A percentile compares a stretch with the other conserved stretches of the same genome.
Evolutionary conservation across 2,888 invertebrate genomes (phyloP).

Genomic region (Noctua fimbriata): DNA sequence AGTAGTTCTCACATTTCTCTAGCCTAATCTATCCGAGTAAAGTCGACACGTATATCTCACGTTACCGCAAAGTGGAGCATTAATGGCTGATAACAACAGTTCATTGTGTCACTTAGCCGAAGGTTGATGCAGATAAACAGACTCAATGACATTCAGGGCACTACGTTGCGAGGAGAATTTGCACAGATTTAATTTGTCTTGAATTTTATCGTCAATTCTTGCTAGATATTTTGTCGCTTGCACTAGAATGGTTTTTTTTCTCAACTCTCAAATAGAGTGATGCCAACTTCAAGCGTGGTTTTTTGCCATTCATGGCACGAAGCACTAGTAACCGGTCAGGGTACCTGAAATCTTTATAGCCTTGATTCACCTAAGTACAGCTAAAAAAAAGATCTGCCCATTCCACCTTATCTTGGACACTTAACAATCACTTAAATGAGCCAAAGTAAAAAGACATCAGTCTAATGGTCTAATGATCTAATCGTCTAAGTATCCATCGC

Average conservation of each 20-base stretch:
- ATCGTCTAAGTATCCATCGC: background rate
- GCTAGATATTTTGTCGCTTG: background rate
- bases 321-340: background rate
- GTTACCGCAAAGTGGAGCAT: conserved; percentile 67
- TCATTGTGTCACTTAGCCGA: conserved; percentile 71
- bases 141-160: conserved; percentile 60
- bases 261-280: background rate
- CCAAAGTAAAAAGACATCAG: background rate
- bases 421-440: background rate
- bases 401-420: background rate
- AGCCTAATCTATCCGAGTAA: conserved; percentile 40
- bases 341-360: background rate
- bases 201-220: background rate
- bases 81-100: conserved; percentile 74
- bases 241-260: background rate
- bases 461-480: background rate
- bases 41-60: conserved; percentile 59
- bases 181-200: conserved; percentile 20
- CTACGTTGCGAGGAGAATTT: conserved; percentile 33
- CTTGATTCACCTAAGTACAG: background rate
- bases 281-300: no score
- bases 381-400: background rate
- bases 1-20: conserved; percentile 43
- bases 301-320: conserved; percentile 6
- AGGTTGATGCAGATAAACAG: conserved; percentile 56